Evolutionary conservation across 2,888 invertebrate genomes (phyloP).

Genomic region (Sarcophaga variegata): DNA sequence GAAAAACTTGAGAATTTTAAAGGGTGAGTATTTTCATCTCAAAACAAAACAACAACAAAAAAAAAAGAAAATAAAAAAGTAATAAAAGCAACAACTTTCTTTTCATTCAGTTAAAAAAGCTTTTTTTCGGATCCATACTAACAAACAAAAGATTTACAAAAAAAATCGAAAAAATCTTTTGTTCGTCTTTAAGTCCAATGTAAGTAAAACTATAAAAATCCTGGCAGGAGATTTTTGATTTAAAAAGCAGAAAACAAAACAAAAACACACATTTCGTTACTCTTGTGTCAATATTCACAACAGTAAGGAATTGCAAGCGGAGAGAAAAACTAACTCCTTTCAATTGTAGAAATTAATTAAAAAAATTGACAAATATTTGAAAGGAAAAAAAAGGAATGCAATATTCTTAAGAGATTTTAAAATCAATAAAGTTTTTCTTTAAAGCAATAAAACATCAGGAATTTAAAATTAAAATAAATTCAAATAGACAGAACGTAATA

Average conservation of each 20-base stretch:
- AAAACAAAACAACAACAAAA: not conserved
- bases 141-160: conserved; percentile 55
- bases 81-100: conserved; percentile 61
- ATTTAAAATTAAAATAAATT: not conserved
- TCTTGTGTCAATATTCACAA: conserved; percentile 34
- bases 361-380: conserved; percentile 1
- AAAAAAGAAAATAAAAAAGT: not conserved
- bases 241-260: conserved; percentile 23
- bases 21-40: conserved; percentile 31
- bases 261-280: conserved; percentile 19
- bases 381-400: not conserved
- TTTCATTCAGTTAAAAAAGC: conserved; percentile 27
- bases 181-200: conserved; percentile 44
- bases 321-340: not conserved
- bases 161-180: conserved; percentile 14
- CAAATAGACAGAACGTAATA: no score
- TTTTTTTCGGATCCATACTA: not conserved
- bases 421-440: conserved; percentile 14
- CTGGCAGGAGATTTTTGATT: conserved; percentile 56
- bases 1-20: conserved; percentile 36
- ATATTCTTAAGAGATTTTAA: not conserved
- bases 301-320: not conserved
- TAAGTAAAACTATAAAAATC: conserved; percentile 56
- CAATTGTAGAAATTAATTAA: conserved; percentile 35
- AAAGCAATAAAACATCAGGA: not conserved